Base-by-base conservation (phyloP, 35 echinoderm and acorn worm species). In the Apostichopus japonicus region DNA sequence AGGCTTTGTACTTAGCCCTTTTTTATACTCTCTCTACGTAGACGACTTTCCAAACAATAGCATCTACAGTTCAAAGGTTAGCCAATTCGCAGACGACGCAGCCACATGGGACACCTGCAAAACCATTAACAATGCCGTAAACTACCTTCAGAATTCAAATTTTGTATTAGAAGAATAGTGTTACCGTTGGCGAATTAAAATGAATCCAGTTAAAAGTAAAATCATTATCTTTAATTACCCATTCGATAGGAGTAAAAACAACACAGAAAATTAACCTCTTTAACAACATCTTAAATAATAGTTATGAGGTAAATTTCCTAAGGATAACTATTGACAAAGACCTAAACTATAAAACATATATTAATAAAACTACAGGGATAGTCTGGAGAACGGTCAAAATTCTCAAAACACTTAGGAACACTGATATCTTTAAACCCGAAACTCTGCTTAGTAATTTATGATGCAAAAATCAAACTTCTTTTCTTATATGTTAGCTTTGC, bases 11-110 rank as follows among this genome's bases (percentile, higher is more conserved):
- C 79, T 53, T 15, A 83, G 33, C 5, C 44, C 51, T 17, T 24
- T 83, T 11, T 51, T 83, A 7, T 83, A 83, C 54, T 14, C 54
- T 54, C 44, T 83, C 19, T 83, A 83, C 54, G 79, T 83, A 13
- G 54, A 83, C 54, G 44, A 83, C 54, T 19, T 83, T 13, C 79
- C 44, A 2, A 6, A 44, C 24, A 8, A 54, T 56, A 55, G 54
- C 2, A 5, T 14, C 17, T 5, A 5, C 11, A 54, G 54, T 54
- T 52, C 11, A 9, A 83, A 53, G 19, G 8, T 83, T 5, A 54
- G 33, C 5, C 79, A 83, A 83, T 83, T 83, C 17, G 79, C 79
- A 1, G 33, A 83, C 15, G 19, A 83, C 19, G 54, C 54, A 55
- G 79, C 79, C 6, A 33, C 54, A 7, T 83, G 19, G 51, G 6